Evolutionary conservation across 1,140 invertebrate genomes (phyloP), one percentile per base, ranked within the genome.

Genomic region (Batillaria attramentaria): DNA sequence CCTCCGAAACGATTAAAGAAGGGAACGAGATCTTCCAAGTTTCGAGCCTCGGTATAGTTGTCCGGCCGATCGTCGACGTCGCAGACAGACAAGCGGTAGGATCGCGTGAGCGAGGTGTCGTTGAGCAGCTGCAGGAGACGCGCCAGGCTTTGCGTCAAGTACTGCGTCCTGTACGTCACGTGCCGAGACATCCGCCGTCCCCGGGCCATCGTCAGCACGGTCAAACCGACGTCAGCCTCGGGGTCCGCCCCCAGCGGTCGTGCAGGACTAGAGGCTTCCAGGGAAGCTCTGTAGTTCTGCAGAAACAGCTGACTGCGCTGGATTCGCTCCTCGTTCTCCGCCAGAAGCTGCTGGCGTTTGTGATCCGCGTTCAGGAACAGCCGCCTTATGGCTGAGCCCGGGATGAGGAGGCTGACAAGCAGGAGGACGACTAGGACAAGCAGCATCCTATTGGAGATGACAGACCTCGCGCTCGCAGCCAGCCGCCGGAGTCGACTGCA

Each of bases 101-200:
- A 79, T 8, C 66, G 70, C 28, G 69, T 65, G 24, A 79, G 72
- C 57, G 60, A 42, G 28, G 37, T 16, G 78, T 80, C 60, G 35
- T 83, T 70, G 2, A 87, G 54, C 20, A 83, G 65, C 2, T 76
- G 39, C 8, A 83, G 54, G 28, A 83, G 79, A 20, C 77, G 78
- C 3, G 80, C 77, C n/a, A 85, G 81, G 62, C 81, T 83, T 57
- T 88, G 87, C 18, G 85, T 84, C 33, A 88, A 72, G 72, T 88
- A 88, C 35, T 80, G 78, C 0, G 87, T 84, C 65, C 83, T 78
- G 73, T 86, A 86, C 4, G 31, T 70, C 54, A 65, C 73, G 18
- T 18, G 33, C 18, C 35, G 18, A n/a, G n/a, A n/a, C 54, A 62
- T 65, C 37, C 84, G 81, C 18, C 84, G 74, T 41, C 85, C 84